A percentile compares a stretch with the other conserved stretches of the same genome.
These are phyloP conservation scores for Scleropages formosus DNA, from an alignment of 2,797 vertebrate genomes.

Conservation along the genomic window DNA sequence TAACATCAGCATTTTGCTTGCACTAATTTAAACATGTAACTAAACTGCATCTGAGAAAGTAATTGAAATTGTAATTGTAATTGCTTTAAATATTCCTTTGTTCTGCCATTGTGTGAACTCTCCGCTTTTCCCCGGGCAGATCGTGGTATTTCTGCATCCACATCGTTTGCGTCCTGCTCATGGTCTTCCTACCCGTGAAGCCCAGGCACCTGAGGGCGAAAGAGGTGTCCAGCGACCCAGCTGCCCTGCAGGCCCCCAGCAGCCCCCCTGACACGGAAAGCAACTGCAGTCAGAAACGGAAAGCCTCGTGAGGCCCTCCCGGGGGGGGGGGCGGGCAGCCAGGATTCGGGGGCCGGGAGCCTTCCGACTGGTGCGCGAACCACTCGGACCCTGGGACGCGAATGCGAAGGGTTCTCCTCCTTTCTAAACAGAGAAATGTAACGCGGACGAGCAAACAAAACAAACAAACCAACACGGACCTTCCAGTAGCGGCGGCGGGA, in stretches of 20 bases:
- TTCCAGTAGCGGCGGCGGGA: conserved; percentile 59
- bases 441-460: conserved; percentile 50
- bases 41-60: too few species aligned
- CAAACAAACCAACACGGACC: conserved; percentile 37
- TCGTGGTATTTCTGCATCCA: conserved; percentile 94
- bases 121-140: conserved; percentile 56
- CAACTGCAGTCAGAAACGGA: conserved; percentile 83
- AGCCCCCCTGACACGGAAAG: conserved; percentile 76
- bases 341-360: conserved; percentile 7
- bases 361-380: conserved; percentile 35
- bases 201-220: conserved; percentile 69
- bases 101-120: conserved; percentile 17
- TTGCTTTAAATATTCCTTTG: too few species aligned
- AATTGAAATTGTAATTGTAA: too few species aligned
- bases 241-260: conserved; percentile 53
- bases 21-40: too few species aligned
- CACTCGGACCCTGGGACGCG: conserved; percentile 48
- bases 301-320: conserved; percentile 67
- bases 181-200: conserved; percentile 79
- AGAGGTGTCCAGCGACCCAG: conserved; percentile 54
- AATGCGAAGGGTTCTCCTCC: conserved; percentile 52
- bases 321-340: neutral
- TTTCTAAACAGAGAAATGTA: conserved; percentile 52
- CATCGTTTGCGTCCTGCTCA: conserved; percentile 77
- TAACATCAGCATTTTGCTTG: too few species aligned